Evolutionary conservation across 2,797 vertebrate species (phyloP), one percentile per base, ranked within the genome.

Genomic region (Neosilurus hyrtlii): DNA sequence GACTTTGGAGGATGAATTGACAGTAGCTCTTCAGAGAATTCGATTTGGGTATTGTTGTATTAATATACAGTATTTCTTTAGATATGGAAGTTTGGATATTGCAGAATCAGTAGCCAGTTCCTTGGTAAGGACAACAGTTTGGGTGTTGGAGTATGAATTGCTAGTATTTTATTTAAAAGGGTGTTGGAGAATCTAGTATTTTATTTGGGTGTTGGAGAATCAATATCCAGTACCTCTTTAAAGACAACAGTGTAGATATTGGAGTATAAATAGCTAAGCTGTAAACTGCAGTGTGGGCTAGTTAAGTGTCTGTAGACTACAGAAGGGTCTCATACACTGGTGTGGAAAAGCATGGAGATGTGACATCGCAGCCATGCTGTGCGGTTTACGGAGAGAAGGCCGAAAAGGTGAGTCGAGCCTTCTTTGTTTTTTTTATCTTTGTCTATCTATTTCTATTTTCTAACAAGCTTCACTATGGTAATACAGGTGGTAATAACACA

Each of bases 311-410:
- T 67, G 74, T 61, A 20, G 61, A 37, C 72, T 80, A 79, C 35
- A 85, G 68, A 79, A 24, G 16, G 35, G 35, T 81, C 49, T 66
- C 51, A 24, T 81, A 73, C 62, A 30, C 12, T 51, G 16, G 57
- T 24, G 72, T 82, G 84, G 73, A 67, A 68, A 86, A 84, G 88
- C 86, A 90, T 90, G 89, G 14, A 85, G 83, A 88, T 83, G 88
- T 88, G 81, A 79, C 85, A 80, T 86, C 87, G 37, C 89, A 90
- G 90, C 87, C 90, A 95, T 95, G 94, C 92, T 95, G 90, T 95
- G 94, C 91, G 94, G 94, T 90, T 92, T 95, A 86, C 92, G 93
- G 90, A 93, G 90, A 89, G 94, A 95, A 89, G 85, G 87, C 88
- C 94, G 93, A 89, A 93, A 88, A 59, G 94, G 93, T 95, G 93